Percentiles rank a stretch among this genome's conserved stretches.
Conservation (phyloP, 2,113 vertebrate species). For the Oenanthe oenanthe region DNA sequence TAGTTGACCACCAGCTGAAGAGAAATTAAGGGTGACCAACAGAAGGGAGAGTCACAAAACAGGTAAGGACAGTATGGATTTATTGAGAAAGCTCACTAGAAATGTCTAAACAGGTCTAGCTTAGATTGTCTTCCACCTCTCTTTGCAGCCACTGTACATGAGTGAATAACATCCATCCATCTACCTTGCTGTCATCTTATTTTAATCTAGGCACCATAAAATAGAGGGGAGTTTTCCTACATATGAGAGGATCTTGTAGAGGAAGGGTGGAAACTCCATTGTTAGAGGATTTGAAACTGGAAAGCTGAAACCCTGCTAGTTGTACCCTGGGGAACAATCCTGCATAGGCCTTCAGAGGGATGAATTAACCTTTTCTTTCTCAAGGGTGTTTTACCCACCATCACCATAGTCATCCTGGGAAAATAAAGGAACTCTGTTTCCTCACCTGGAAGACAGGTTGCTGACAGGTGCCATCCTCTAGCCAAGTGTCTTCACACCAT, state of each 20-base stretch:
- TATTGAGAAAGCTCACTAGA: neutral
- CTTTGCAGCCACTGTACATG: neutral
- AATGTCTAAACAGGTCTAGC: neutral
- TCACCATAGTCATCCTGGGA: neutral
- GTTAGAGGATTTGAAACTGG: neutral
- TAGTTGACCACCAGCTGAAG: neutral
- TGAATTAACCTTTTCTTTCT: conserved; percentile 40
- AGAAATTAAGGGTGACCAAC: neutral
- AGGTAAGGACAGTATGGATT: neutral
- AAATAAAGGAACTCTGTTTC: conserved; percentile 41
- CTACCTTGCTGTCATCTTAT: neutral
- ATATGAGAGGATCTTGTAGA: neutral
- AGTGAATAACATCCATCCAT: neutral
- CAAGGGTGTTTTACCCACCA: neutral
- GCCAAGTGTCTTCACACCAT: conserved; percentile 74
- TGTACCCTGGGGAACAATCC: neutral
- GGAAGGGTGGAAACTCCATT: neutral
- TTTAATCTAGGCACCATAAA: neutral
- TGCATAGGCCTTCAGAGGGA: neutral
- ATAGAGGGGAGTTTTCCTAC: neutral
- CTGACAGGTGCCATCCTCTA: conserved; percentile 64
- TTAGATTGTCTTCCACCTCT: neutral
- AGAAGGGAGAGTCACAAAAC: neutral
- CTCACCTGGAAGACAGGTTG: neutral
- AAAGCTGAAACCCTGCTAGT: neutral